These are phyloP conservation scores for Chrysoperla carnea DNA, from an alignment of 1,140 invertebrate genomes.

Conservation along the genomic window DNA sequence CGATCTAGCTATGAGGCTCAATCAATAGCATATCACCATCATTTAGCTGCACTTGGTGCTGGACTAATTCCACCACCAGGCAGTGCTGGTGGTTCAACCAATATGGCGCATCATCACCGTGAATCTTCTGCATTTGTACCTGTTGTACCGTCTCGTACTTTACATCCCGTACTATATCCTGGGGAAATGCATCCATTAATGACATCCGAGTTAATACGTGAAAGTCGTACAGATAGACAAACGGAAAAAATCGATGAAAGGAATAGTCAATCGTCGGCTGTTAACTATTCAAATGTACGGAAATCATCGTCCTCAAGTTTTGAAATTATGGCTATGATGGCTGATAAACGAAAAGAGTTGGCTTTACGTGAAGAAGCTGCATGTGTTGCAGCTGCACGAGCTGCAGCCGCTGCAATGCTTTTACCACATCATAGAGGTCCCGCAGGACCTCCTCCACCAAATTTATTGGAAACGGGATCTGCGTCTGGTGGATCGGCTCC, in stretches of 20 bases:
- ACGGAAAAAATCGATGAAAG: conserved; percentile 26
- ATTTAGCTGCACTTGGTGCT: conserved; percentile 28
- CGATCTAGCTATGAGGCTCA: conserved; percentile 42
- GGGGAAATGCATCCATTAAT: conserved; percentile 41
- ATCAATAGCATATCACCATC: conserved; percentile 46
- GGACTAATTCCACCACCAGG: conserved; percentile 24
- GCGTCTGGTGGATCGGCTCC: conserved; percentile 25
- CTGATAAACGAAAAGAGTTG: conserved; percentile 65
- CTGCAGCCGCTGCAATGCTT: conserved; percentile 30
- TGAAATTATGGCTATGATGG: conserved; percentile 73
- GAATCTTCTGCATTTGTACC: conserved; percentile 69
- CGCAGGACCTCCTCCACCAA: conserved; percentile 8
- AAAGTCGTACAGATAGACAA: conserved; percentile 33
- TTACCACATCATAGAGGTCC: conserved; percentile 25
- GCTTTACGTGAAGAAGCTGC: conserved; percentile 44
- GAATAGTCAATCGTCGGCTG: conserved; percentile 13
- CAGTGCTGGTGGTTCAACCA: conserved; percentile 1
- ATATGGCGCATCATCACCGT: conserved; percentile 36
- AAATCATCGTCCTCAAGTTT: conserved; percentile 37
- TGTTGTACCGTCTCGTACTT: conserved; percentile 56
- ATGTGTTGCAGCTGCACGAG: conserved; percentile 21
- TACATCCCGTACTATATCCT: conserved; percentile 44
- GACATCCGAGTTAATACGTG: conserved; percentile 27
- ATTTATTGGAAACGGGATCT: conserved; percentile 9
- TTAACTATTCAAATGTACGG: conserved; percentile 16